Conservation (phyloP, 2,113 vertebrate species). For the Heteronetta atricapilla region DNA sequence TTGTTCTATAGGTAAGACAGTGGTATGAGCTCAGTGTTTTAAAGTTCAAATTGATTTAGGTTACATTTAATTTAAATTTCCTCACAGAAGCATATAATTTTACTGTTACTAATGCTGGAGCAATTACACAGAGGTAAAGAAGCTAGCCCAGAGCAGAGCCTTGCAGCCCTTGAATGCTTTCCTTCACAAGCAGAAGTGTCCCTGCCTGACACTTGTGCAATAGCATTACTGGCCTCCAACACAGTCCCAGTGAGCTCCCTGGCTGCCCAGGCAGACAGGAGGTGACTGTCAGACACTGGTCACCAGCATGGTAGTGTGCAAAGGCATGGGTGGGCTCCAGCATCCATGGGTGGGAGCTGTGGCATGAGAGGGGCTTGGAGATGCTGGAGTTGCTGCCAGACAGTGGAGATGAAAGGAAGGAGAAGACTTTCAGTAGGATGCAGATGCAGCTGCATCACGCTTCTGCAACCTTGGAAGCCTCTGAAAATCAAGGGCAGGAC, state of each 20-base stretch:
- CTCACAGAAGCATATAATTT: constrained; percentile 38
- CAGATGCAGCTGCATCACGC: neutral
- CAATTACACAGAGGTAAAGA: constrained; percentile 26
- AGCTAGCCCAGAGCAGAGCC: neutral
- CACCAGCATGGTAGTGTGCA: neutral
- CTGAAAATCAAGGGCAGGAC: neutral
- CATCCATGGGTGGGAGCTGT: neutral
- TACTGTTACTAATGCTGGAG: neutral
- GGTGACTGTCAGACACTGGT: neutral
- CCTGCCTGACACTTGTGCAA: neutral
- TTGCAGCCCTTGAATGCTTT: neutral
- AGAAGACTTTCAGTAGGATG: neutral
- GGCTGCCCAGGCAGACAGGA: neutral
- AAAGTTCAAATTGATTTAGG: constrained; percentile 36
- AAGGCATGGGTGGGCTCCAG: neutral
- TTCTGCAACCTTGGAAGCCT: neutral
- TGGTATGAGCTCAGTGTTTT: neutral
- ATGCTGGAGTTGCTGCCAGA: neutral
- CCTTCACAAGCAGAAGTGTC: neutral
- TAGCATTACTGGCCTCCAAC: neutral
- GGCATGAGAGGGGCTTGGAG: neutral
- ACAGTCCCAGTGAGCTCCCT: neutral
- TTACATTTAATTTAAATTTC: constrained; percentile 18
- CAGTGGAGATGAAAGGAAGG: neutral
- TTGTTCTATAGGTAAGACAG: constrained; percentile 9